Evolutionary conservation across 2,113 vertebrate genomes (phyloP).

Genomic region (Solea senegalensis): DNA sequence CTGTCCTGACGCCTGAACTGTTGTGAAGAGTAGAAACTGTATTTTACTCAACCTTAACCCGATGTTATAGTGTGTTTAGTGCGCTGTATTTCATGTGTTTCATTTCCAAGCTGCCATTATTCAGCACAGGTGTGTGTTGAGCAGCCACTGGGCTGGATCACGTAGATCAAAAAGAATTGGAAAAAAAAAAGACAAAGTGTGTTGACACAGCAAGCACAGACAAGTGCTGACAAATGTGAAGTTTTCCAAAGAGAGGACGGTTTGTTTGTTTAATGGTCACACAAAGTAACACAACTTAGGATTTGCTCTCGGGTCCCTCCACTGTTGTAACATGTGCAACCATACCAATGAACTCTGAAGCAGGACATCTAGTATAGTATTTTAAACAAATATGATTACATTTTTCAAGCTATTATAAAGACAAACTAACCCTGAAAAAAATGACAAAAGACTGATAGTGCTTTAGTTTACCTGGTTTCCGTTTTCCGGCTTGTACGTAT

Average conservation of each 20-base stretch:
- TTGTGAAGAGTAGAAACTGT: constrained; percentile 54
- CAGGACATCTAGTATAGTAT: too few species aligned
- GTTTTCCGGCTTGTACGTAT: too few species aligned
- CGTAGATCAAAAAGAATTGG: constrained; percentile 49
- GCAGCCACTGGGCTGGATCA: constrained; percentile 44
- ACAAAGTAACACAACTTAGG: too few species aligned
- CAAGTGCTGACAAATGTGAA: constrained; percentile 28
- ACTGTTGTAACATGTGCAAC: too few species aligned
- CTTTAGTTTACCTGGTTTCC: too few species aligned
- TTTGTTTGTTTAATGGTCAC: constrained; percentile 14
- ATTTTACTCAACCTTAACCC: constrained; percentile 50
- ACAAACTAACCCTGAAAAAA: too few species aligned
- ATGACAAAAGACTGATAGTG: too few species aligned
- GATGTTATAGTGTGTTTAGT: constrained; percentile 33
- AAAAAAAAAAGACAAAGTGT: background rate
- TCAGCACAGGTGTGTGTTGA: constrained; percentile 56
- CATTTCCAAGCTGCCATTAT: constrained; percentile 36
- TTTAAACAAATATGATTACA: too few species aligned
- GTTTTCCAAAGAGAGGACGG: constrained; percentile 16
- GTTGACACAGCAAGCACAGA: constrained; percentile 16
- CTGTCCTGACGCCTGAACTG: constrained; percentile 21
- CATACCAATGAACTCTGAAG: too few species aligned
- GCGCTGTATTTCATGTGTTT: constrained; percentile 45
- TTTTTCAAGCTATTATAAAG: too few species aligned
- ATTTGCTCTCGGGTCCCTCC: too few species aligned